Evolutionary conservation across 2,797 vertebrate species (phyloP).

Genomic region (Helarctos malayanus): DNA sequence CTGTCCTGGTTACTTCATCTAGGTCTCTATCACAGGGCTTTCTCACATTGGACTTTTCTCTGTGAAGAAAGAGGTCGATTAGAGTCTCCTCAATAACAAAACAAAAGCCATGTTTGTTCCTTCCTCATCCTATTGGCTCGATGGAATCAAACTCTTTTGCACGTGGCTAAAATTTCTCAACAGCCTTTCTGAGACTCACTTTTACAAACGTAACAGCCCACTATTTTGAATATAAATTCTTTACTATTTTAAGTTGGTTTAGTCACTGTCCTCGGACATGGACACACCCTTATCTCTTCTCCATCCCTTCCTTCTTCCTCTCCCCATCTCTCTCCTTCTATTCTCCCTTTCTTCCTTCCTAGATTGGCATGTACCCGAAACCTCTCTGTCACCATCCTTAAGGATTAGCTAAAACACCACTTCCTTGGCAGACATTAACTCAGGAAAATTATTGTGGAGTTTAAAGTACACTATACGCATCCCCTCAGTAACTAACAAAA

Average conservation of each 20-base stretch:
- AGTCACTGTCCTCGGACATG: background rate
- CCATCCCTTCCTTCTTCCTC: background rate
- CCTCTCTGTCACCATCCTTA: background rate
- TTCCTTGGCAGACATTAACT: background rate
- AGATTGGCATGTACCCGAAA: no score
- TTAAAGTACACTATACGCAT: background rate
- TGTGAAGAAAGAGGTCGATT: background rate
- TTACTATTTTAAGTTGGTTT: background rate
- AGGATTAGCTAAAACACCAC: background rate
- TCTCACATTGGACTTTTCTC: background rate
- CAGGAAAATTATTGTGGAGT: background rate
- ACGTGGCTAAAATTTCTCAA: background rate
- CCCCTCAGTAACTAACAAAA: background rate
- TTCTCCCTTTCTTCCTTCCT: background rate
- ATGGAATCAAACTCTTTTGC: background rate
- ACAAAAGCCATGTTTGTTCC: background rate
- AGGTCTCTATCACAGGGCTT: background rate
- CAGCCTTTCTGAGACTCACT: background rate
- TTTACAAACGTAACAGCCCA: background rate
- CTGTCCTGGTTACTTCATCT: background rate
- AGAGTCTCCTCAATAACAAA: background rate
- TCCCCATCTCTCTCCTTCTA: background rate
- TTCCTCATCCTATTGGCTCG: background rate
- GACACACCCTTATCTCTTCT: background rate
- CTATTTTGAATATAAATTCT: background rate